Base-by-base conservation (phyloP, 2,113 vertebrate genomes). In the Cnemophilus loriae region DNA sequence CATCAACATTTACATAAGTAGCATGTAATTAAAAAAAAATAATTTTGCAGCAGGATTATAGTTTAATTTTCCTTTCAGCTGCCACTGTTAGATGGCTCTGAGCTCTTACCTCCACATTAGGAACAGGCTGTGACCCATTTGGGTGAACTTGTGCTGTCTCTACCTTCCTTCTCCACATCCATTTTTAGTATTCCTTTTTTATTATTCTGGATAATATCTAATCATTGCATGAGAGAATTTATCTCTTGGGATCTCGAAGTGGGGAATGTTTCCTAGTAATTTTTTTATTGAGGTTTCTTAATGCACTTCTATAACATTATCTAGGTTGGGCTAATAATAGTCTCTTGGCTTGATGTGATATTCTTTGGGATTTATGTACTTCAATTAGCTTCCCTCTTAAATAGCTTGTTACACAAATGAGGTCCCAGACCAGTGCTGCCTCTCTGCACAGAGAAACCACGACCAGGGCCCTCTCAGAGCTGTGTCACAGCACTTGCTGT, bases 241-340 rank as follows among this genome's bases (percentile, higher is more conserved):
- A 47, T 97, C 96, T 97, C 90, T 16, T 39, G 94, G 90, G 93
- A 77, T 90, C 87, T 87, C 73, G 94, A 96, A 97, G 96, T 91
- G 63, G 82, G 84, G 77, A 95, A 89, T 89, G 79, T 92, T 96
- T 94, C 93, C 87, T 93, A 82, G 47, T 95, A 86, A 94, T 85
- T 93, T 97, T 96, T 94, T 89, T 94, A 95, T 84, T 96, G 94
- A 96, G 49, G 37, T 87, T 97, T 97, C 92, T 78, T 95, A 95
- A 93, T 92, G 80, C 71, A 87, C 55, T 74, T 97, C 94, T 96
- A 23, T 97, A 93, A 95, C 92, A 86, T 95, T 83, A 95, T 96
- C 96, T 97, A 60, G 86, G 89, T 87, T 97, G 95, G 70, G 82
- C 96, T 97, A 97, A 96, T 91, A 97, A 97, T 97, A 95, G 87